Evolutionary conservation across 2,888 invertebrate species (phyloP), one percentile per base, ranked within the genome.

Genomic region (Epirrhoe alternata): DNA sequence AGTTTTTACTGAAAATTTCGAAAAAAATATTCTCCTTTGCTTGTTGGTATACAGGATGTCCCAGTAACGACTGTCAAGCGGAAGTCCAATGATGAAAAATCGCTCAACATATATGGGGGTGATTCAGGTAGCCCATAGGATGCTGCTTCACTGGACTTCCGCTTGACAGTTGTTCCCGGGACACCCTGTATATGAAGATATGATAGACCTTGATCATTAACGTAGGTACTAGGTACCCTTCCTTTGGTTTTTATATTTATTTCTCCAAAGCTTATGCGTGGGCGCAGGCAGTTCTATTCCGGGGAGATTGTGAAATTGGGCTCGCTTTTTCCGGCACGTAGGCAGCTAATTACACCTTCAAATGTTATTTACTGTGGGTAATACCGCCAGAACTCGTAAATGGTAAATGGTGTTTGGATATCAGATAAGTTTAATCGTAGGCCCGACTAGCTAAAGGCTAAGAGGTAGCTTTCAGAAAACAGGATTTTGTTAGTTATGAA

Each of bases 271-370:
- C 56, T 62, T 57, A 55, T 30, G 74, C 69, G 83, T 85, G 79
- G 87, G 86, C 82, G 84, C 53, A 53, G 16, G n/a, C n/a, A 10
- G 53, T 7, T 52, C 7, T 61, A 61, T 47, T 60, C 65, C 51
- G 52, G 61, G 63, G 76, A 71, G 79, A 85, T 92, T 92, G 86
- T 87, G 91, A 88, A 90, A 92, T 85, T 86, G 73, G 78, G 78
- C 79, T 77, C 79, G 87, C 85, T 89, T 90, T 89, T 85, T 83
- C 82, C 74, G 74, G 76, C 74, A 86, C 88, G 91, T 90, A 82
- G 92, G 92, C 79, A 59, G 86, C 72, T 91, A 91, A 92, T 92
- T 92, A 90, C 86, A 89, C 81, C 80, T 83, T 81, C 66, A 77
- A 76, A 76, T 79, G 81, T 87, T 88, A 88, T 89, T 88, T 87